Conservation (phyloP, 2,113 vertebrate species). For the Semicossyphus pulcher region DNA sequence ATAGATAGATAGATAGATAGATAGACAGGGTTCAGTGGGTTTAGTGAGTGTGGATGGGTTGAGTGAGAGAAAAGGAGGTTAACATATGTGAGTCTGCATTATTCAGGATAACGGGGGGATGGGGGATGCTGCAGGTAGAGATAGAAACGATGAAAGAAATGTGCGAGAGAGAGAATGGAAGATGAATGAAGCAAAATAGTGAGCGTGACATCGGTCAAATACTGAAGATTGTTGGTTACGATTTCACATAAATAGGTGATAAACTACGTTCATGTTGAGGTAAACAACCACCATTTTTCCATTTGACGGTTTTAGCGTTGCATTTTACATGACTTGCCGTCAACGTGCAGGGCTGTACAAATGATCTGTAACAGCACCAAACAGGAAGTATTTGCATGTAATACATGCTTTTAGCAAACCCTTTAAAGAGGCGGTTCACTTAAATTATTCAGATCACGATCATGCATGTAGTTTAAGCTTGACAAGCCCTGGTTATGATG, state of each 20-base stretch:
- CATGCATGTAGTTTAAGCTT: neutral
- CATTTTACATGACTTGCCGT: neutral
- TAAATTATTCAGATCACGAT: neutral
- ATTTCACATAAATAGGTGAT: neutral
- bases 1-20: constrained; percentile 19
- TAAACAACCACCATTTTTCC: neutral
- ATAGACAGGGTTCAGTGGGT: constrained; percentile 1
- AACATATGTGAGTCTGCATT: constrained; percentile 23
- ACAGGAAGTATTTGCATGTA: neutral
- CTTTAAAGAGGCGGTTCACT: neutral
- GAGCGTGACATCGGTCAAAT: neutral
- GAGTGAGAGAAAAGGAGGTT: neutral
- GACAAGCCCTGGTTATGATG: neutral
- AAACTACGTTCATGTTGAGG: neutral
- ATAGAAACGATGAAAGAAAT: neutral
- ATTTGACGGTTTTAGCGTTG: neutral
- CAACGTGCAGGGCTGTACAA: neutral
- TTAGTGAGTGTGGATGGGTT: neutral
- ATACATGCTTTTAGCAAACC: neutral
- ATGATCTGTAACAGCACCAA: neutral
- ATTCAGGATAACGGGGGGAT: neutral
- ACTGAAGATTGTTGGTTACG: neutral
- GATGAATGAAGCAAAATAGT: neutral
- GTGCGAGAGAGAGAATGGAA: neutral
- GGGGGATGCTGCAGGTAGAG: neutral